Evolutionary conservation across 2,888 invertebrate genomes (phyloP), one percentile per base, ranked within the genome.

Genomic region (Diabrotica balteata): DNA sequence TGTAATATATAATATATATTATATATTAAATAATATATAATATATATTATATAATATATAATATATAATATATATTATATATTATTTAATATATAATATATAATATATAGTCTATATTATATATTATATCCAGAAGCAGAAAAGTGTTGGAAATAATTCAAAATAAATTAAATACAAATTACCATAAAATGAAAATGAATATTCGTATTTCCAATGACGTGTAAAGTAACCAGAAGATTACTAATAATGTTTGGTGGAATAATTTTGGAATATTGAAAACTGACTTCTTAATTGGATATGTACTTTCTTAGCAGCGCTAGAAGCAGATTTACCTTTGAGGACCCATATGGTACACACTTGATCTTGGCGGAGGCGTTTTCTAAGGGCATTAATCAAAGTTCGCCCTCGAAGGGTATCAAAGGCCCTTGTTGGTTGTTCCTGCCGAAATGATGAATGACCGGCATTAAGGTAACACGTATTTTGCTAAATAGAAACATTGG

Each of bases 301-400:
- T 17, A 45, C 45, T 57, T 54, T 42, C n/a, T 45, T 57, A 10
- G 45, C 32, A 32, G 17, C 55, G 17, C 22, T 57, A 8, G 45
- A 43, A 57, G 17, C 55, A 45, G 55, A 68, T 72, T 66, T 69
- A 71, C 72, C 69, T 73, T 71, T 63, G 59, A 66, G 47, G 50
- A 67, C 62, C 69, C 76, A 76, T 76, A 68, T 76, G 76, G 76
- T 68, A 69, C 67, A 72, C 76, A 76, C 74, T 75, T 75, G 70
- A 66, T 71, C 62, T 55, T 59, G 64, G 64, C 60, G 71, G 67
- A 71, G 75, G 76, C 74, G 76, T 70, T 70, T 51, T 69, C 67
- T 63, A 49, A 55, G 52, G 66, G 67, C 74, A 75, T 75, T 75
- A 71, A 76, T 75, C 75, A 75, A 76, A 70, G 51, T 43, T 45